Evolutionary conservation across 35 echinoderm and acorn worm genomes (phyloP).

Genomic region (Acanthaster planci): DNA sequence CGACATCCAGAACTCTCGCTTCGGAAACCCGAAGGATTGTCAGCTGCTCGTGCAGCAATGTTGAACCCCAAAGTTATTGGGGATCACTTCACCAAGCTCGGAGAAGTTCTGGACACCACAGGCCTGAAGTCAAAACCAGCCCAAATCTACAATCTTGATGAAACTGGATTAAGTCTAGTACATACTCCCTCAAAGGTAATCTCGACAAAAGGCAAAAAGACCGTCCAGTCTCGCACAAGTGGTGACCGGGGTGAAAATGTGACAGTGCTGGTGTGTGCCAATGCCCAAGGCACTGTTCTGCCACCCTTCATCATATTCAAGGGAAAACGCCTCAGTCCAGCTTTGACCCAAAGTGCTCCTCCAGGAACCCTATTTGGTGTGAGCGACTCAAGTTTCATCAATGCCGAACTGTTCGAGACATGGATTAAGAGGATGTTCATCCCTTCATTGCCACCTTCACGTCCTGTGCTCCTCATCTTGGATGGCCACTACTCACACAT

Average conservation of each 20-base stretch:
- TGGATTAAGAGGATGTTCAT: slow-evolving; percentile 15
- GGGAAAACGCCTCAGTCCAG: slow-evolving; percentile 31
- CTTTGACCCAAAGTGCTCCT: slow-evolving; percentile 56
- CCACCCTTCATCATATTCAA: slow-evolving; percentile 58
- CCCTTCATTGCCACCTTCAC: slow-evolving; percentile 36
- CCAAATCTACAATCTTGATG: slow-evolving; percentile 47
- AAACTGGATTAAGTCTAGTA: slow-evolving; percentile 47
- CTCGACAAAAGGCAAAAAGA: slow-evolving; percentile 33
- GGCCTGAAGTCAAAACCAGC: slow-evolving; percentile 34
- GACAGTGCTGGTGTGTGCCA: slow-evolving; percentile 32
- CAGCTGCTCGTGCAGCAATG: slow-evolving; percentile 46
- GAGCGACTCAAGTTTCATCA: slow-evolving; percentile 35
- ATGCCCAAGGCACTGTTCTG: slow-evolving; percentile 31
- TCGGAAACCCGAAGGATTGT: slow-evolving; percentile 52
- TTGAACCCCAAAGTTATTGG: slow-evolving; percentile 48
- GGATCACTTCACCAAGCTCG: slow-evolving; percentile 44
- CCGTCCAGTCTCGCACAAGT: slow-evolving; percentile 44
- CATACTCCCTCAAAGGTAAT: slow-evolving; percentile 40
- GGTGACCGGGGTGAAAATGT: slow-evolving; percentile 56
- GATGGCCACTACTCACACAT: slow-evolving; percentile 55
- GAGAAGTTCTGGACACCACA: background rate
- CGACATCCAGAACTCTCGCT: slow-evolving; percentile 38
- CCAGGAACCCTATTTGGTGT: slow-evolving; percentile 54
- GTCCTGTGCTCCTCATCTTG: slow-evolving; percentile 42
- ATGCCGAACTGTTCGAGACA: slow-evolving; percentile 21